These are phyloP conservation scores for Syngnathus typhle DNA, from an alignment of 2,113 vertebrate species.

Conservation along the genomic window DNA sequence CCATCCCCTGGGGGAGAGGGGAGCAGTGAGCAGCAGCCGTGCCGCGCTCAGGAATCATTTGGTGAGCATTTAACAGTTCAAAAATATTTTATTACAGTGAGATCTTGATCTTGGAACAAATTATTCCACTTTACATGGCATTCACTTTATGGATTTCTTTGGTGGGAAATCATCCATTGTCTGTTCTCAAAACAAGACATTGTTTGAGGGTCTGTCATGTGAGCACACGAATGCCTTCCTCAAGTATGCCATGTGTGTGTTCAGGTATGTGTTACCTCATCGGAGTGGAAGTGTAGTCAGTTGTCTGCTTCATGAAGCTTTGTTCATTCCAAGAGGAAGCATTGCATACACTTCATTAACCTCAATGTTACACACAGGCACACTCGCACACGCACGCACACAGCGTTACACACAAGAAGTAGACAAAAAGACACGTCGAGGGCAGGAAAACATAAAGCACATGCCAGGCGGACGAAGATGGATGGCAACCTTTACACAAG, in stretches of 20 bases:
- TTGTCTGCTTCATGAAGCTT: constrained; percentile 56
- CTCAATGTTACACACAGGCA: constrained; percentile 27
- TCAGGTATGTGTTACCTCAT: constrained; percentile 1
- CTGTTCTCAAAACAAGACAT: not conserved
- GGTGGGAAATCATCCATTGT: not conserved
- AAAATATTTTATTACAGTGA: too few species aligned
- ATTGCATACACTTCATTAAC: constrained; percentile 68
- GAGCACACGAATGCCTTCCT: constrained; percentile 3
- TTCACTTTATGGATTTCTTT: not conserved
- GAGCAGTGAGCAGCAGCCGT: too few species aligned
- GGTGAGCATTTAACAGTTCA: too few species aligned
- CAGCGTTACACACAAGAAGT: constrained; percentile 17
- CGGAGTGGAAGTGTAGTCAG: constrained; percentile 18
- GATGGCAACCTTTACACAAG: constrained; percentile 66
- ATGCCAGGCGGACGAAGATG: constrained; percentile 66
- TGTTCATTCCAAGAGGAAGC: constrained; percentile 40
- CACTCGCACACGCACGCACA: constrained; percentile 16
- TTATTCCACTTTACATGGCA: too few species aligned
- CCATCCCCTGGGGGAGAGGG: too few species aligned
- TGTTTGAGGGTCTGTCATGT: not conserved
- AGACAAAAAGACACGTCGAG: constrained; percentile 49
- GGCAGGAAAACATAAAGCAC: constrained; percentile 54
- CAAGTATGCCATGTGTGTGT: not conserved
- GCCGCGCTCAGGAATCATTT: too few species aligned
- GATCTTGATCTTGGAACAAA: too few species aligned